Percentiles rank a stretch among this genome's conserved stretches.
Conservation (phyloP, 2,888 invertebrate species). For the Branchinecta sandiegonensis region DNA sequence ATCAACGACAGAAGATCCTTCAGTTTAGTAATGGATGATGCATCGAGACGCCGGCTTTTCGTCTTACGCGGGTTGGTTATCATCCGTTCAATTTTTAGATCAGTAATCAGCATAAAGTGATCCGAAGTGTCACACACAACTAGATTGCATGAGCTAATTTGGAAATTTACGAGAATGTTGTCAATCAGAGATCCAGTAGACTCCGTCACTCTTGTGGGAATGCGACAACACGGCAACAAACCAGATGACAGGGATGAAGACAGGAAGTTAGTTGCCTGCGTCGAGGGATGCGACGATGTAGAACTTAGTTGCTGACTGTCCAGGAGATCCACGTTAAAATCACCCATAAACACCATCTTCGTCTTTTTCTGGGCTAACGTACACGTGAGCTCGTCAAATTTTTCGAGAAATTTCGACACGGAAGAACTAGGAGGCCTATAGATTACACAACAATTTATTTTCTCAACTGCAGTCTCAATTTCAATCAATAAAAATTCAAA, state of each 20-base stretch:
- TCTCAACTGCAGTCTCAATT: neutral
- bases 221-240: neutral
- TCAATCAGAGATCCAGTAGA: neutral
- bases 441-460: neutral
- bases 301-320: no score
- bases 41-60: neutral
- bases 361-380: no score
- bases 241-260: neutral
- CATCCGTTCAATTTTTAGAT: neutral
- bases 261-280: neutral
- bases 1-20: neutral
- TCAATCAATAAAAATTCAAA: conserved; percentile 7
- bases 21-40: neutral
- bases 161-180: neutral
- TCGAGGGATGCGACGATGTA: neutral
- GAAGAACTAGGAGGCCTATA: conserved; percentile 8
- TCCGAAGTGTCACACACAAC: neutral
- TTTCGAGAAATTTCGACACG: neutral
- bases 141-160: neutral
- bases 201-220: neutral
- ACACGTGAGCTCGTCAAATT: no score
- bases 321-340: no score
- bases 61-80: neutral
- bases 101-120: neutral
- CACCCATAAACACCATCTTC: no score